phyloP scores from a whole-genome alignment of 2,113 vertebrate species.

The Zootoca vivipara region DNA sequence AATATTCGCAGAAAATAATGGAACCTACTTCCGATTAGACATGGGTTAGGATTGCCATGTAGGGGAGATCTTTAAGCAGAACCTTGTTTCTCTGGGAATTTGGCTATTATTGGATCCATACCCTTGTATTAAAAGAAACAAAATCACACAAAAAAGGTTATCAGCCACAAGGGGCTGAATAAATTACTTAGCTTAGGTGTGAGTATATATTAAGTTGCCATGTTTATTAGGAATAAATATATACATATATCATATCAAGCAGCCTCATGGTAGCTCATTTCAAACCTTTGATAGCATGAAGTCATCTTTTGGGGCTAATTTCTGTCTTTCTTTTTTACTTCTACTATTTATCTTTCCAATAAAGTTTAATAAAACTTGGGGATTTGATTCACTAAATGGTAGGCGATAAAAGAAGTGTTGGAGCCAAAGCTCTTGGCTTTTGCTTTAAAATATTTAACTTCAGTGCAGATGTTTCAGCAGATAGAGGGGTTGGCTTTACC shows the following conservation, averaged over 20 bases:
- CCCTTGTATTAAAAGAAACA: neutral
- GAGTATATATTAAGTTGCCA: slow-evolving; percentile 13
- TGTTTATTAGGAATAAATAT: slow-evolving; percentile 11
- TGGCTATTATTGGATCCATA: neutral
- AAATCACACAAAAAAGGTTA: neutral
- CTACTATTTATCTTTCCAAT: slow-evolving; percentile 17
- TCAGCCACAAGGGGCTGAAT: neutral
- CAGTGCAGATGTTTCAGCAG: neutral
- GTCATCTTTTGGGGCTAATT: slow-evolving; percentile 15
- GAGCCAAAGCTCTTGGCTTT: neutral
- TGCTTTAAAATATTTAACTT: neutral
- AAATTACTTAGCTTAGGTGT: neutral
- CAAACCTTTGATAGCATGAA: slow-evolving; percentile 3
- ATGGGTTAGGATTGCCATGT: no score
- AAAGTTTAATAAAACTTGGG: slow-evolving; percentile 1
- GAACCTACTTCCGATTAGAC: no score
- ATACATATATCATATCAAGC: slow-evolving; percentile 4
- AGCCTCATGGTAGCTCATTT: neutral
- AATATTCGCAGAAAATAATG: no score
- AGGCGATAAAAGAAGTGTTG: slow-evolving; percentile 8
- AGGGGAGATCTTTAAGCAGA: neutral
- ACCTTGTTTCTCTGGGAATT: neutral
- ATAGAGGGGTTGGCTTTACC: neutral
- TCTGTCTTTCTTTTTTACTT: neutral
- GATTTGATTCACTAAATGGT: slow-evolving; percentile 5